Conservation (phyloP, 2,888 invertebrate species). For the Caenorhabditis auriculariae region DNA sequence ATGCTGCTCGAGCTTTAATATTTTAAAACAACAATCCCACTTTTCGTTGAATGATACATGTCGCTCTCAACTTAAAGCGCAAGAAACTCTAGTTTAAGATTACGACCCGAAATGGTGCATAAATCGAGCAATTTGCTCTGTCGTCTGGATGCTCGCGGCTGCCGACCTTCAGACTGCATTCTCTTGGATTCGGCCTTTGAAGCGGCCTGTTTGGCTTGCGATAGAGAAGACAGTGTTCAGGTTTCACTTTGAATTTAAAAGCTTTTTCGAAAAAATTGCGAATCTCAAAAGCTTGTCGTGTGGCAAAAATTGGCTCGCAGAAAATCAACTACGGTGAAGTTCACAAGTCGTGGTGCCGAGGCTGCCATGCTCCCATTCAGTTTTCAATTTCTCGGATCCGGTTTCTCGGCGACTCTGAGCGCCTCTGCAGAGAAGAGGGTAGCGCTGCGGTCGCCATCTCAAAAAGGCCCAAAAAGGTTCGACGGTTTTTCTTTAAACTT, state of each 20-base stretch:
- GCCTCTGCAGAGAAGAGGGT: conserved; percentile 1
- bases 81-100: background rate
- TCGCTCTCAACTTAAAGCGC: too few relatives aligned
- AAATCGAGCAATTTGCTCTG: conserved; percentile 1
- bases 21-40: too few relatives aligned
- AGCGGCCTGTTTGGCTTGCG: background rate
- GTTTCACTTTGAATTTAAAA: too few relatives aligned
- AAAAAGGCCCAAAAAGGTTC: conserved; percentile 1
- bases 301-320: too few relatives aligned
- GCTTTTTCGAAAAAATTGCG: too few relatives aligned
- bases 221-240: conserved; percentile 1
- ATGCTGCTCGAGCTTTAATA: too few relatives aligned
- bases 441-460: background rate
- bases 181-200: conserved; percentile 1
- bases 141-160: conserved; percentile 2
- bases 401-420: conserved; percentile 4
- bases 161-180: conserved; percentile 6
- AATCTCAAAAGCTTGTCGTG: too few relatives aligned
- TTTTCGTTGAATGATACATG: too few relatives aligned
- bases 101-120: background rate
- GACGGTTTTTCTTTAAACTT: too few relatives aligned
- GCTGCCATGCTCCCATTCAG: conserved; percentile 1
- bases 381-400: background rate
- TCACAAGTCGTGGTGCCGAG: conserved; percentile 8
- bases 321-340: conserved; percentile 4